Base-by-base conservation (phyloP, 2,888 invertebrate genomes). In the Julus scandinavius region DNA sequence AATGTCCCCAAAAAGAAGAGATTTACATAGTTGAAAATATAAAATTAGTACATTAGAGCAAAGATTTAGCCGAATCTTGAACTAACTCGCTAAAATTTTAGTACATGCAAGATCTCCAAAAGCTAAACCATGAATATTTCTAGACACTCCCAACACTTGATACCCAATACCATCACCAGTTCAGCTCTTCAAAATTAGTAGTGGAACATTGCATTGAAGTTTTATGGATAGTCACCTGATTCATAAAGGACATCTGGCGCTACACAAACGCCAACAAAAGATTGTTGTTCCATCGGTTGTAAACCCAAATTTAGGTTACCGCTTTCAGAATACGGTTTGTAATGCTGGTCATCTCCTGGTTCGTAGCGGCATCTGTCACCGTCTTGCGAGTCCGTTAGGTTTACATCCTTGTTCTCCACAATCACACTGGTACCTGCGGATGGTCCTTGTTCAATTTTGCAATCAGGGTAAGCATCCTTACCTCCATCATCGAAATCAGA, bases 401-500 rank as follows among this genome's bases (percentile, higher is more conserved):
- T 11, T 38, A 38, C 15, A 29, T 80, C 80, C 80, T 80, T 80
- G 13, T 80, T 29, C 80, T 38, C 80, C 80, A 15, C 1, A 13
- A 9, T 4, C 38, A 38, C 80, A 80, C 13, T 80, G 38, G 80
- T 40, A 80, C 80, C 80, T 80, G 80, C 5, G 80, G 80, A 80
- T 38, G 80, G 80, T 29, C 38, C 80, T 80, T 80, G 80, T 80
- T 80, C 80, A 80, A 80, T 80, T 80, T 38, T 38, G 80, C 38
- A 80, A 80, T 80, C 80, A 38, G 29, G 38, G 80, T 80, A 38
- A 80, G 72, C 85, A 41, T n/a, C 15, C 41, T 54, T 87, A 49
- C 87, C 87, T 58, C 87, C 87, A 38, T 58, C 87, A 87, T 87
- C 87, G 38, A 87, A 87, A 58, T 87, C 87, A 58, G 87, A 87